Base-by-base conservation (phyloP, 2,888 invertebrate genomes). In the Rhyacophila evoluta region DNA sequence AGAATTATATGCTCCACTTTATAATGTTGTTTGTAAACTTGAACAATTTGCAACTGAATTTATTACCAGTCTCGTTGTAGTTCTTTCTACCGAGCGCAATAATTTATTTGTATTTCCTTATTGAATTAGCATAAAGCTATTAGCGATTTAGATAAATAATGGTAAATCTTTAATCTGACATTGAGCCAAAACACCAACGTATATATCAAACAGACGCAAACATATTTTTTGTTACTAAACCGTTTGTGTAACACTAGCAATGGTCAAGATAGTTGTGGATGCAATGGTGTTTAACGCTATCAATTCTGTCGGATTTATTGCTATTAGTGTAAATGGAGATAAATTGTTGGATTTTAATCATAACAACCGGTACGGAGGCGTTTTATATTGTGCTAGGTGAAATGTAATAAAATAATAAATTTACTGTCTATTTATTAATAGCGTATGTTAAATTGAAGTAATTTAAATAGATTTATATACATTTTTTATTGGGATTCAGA, bases 281-380 rank as follows among this genome's bases (percentile, higher is more conserved):
- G 55, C 55, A 55, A 55, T 55, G 19, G 19, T 8, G 15, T 10
- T 19, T 10, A 55, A 55, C 19, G 55, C 55, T 55, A 55, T 55
- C 25, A 55, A 55, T 55, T 55, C 19, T 55, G 19, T 55, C 19
- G 55, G 5, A 55, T 55, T 55, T 55, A 55, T 55, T 55, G 10
- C 19, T 41, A 19, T 19, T 55, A 55, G 8, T 55, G 55, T 55
- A 55, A 55, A 55, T 55, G 55, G 55, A 55, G 55, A 55, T 55
- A 55, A 55, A 55, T 55, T 55, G 55, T 55, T 12, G 55, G 55
- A 55, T 55, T 55, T 55, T 19, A 55, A 55, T 55, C 55, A 55
- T 55, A 55, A 55, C 55, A 55, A 55, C 55, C 55, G 55, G 55
- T 55, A 55, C 55, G 25, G 55, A 55, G 55, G 55, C 55, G 55